Percentiles rank a stretch among this genome's conserved stretches.
phyloP scores from a whole-genome alignment of 2,888 invertebrate genomes.

The Villa cingulata region DNA sequence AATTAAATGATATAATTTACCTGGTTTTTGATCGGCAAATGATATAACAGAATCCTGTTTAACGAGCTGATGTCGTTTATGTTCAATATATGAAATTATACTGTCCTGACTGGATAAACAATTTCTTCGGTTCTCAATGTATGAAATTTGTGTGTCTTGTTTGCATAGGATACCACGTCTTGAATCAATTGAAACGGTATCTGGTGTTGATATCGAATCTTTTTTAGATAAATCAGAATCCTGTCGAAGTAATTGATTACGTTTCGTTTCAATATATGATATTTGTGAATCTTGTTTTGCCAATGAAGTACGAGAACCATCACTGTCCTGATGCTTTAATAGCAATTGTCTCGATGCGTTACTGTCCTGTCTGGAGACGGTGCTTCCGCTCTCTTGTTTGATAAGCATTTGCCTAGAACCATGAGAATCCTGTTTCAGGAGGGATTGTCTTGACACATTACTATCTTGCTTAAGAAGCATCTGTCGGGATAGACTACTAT shows the following conservation, averaged over 20 bases:
- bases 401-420: constrained; percentile 34
- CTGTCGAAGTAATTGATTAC: constrained; percentile 19
- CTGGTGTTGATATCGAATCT: constrained; percentile 27
- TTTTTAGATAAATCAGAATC: constrained; percentile 20
- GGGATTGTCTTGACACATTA: constrained; percentile 24
- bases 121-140: constrained; percentile 19
- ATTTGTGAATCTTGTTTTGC: constrained; percentile 36
- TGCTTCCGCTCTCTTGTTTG: constrained; percentile 33
- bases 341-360: constrained; percentile 33
- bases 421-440: constrained; percentile 35
- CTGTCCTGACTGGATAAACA: constrained; percentile 20
- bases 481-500: constrained; percentile 31
- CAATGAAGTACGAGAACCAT: constrained; percentile 32
- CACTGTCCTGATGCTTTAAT: constrained; percentile 33
- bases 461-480: constrained; percentile 18
- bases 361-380: constrained; percentile 21
- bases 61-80: constrained; percentile 33
- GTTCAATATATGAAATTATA: constrained; percentile 24
- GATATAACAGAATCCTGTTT: constrained; percentile 37
- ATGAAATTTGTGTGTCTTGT: constrained; percentile 24
- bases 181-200: constrained; percentile 30
- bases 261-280: constrained; percentile 34
- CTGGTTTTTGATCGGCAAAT: constrained; percentile 35
- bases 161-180: constrained; percentile 24
- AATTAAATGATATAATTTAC: constrained; percentile 14